Base-by-base conservation (phyloP, 2,113 vertebrate species). In the Plecotus auritus region DNA sequence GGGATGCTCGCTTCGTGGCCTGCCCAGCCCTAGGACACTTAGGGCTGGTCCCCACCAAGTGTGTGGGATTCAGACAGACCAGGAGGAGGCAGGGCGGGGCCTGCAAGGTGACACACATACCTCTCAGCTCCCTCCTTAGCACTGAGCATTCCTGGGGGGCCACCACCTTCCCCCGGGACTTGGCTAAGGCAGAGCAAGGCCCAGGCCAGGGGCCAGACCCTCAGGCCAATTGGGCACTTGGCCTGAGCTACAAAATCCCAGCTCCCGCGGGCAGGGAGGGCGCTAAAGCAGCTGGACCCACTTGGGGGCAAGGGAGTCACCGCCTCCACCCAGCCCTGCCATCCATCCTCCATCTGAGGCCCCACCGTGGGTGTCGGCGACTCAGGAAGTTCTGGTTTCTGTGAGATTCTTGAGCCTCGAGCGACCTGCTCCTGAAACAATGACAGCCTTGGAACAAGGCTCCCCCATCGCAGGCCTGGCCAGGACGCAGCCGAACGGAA, bases 401-500 rank as follows among this genome's bases (percentile, higher is more conserved):
- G 92, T 94, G 87, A 87, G 93, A 95, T 95, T 92, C 97, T 97
- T 96, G 96, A 96, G 95, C 93, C 92, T 92, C 66, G 81, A 92
- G 96, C 95, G 89, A 97, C 90, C 91, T 96, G 94, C 96, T 96
- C 97, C 95, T 97, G 91, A 96, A 97, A 97, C 97, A 98, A 97
- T 96, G 97, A 95, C 95, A 94, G 93, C 93, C 96, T 95, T 23
- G 80, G 93, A 97, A 97, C 97, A 97, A 94, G 95, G 80, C 93
- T 97, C 97, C 93, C 85, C 4, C 14, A 23, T 82, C 66, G 76
- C 85, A 93, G 97, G 91, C 85, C 91, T 6, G 78, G 97, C 95
- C 96, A 94, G 93, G 30, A 45, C 0, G 9, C 72, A 23, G 64
- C 67, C 61, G 69, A 85, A 91, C 0, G 18, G 85, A 93, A 97